phyloP scores from a whole-genome alignment of 2,113 vertebrate species.

The Lontra canadensis region DNA sequence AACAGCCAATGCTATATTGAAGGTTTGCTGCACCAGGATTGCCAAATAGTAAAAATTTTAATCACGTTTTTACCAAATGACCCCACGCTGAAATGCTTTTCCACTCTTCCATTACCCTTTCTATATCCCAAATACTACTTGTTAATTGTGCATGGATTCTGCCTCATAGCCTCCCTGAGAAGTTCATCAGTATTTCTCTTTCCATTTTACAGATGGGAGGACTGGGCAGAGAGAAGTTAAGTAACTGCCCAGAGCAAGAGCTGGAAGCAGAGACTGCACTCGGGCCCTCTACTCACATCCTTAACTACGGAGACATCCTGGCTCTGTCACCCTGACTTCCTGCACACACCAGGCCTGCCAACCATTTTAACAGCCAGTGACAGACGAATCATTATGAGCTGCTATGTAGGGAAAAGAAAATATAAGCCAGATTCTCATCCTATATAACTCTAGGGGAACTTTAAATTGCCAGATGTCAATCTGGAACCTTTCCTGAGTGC shows the following conservation, averaged over 20 bases:
- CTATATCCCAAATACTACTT: background rate
- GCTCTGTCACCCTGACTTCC: slow-evolving; percentile 1
- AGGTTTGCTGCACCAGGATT: background rate
- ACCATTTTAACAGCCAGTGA: slow-evolving; percentile 37
- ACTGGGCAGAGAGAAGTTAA: slow-evolving; percentile 18
- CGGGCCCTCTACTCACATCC: background rate
- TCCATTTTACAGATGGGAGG: slow-evolving; percentile 47
- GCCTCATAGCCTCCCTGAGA: slow-evolving; percentile 43
- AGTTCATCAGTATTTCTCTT: slow-evolving; percentile 29
- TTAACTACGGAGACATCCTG: slow-evolving; percentile 52
- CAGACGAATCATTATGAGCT: slow-evolving; percentile 67
- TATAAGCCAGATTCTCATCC: slow-evolving; percentile 67
- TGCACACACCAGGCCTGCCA: slow-evolving; percentile 49
- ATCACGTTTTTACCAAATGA: slow-evolving; percentile 9
- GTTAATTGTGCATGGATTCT: background rate
- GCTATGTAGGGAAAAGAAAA: slow-evolving; percentile 63
- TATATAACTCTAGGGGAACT: slow-evolving; percentile 70
- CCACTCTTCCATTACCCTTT: slow-evolving; percentile 36
- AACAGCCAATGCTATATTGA: background rate
- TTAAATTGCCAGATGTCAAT: slow-evolving; percentile 71
- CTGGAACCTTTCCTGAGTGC: slow-evolving; percentile 71
- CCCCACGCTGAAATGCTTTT: slow-evolving; percentile 20
- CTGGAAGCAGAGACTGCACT: background rate
- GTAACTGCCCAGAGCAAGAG: background rate
- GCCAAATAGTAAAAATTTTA: slow-evolving; percentile 55